phyloP scores from a whole-genome alignment of 2,888 invertebrate genomes.

The Acanthoscelides obtectus region DNA sequence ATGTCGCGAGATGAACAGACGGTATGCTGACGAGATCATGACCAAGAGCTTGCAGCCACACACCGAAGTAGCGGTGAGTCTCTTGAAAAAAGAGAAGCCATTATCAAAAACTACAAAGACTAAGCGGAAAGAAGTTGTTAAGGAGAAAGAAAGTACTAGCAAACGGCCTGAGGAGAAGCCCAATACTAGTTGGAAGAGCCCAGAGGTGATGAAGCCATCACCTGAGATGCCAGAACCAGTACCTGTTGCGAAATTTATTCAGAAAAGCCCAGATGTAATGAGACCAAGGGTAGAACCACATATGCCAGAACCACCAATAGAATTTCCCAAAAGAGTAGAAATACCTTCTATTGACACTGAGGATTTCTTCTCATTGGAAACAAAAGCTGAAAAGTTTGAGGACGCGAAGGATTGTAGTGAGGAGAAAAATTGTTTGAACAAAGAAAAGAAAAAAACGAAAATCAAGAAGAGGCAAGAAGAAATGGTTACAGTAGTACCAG shows the following conservation, averaged over 20 bases:
- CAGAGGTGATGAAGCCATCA: not conserved
- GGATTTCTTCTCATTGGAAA: constrained; percentile 31
- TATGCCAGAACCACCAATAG: constrained; percentile 7
- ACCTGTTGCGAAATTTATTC: no score
- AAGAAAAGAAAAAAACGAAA: constrained; percentile 9
- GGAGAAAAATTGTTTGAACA: constrained; percentile 7
- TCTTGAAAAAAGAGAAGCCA: constrained; percentile 21
- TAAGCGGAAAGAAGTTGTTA: constrained; percentile 11
- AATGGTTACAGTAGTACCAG: constrained; percentile 17
- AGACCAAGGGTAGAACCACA: constrained; percentile 9
- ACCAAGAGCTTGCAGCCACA: constrained; percentile 32
- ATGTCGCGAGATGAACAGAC: constrained; percentile 23
- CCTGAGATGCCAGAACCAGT: constrained; percentile 12
- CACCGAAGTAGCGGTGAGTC: constrained; percentile 34
- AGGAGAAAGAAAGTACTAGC: not conserved
- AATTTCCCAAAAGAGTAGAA: constrained; percentile 14
- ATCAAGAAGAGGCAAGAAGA: constrained; percentile 11
- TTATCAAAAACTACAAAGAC: constrained; percentile 12
- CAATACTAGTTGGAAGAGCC: constrained; percentile 10
- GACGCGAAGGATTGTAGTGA: constrained; percentile 31
- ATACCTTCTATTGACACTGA: constrained; percentile 29
- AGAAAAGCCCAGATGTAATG: not conserved
- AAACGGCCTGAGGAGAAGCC: not conserved
- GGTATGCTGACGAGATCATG: constrained; percentile 28
- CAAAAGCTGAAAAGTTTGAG: constrained; percentile 29